Evolutionary conservation across 2,888 invertebrate species (phyloP).

Genomic region (Hylaea fasciaria): DNA sequence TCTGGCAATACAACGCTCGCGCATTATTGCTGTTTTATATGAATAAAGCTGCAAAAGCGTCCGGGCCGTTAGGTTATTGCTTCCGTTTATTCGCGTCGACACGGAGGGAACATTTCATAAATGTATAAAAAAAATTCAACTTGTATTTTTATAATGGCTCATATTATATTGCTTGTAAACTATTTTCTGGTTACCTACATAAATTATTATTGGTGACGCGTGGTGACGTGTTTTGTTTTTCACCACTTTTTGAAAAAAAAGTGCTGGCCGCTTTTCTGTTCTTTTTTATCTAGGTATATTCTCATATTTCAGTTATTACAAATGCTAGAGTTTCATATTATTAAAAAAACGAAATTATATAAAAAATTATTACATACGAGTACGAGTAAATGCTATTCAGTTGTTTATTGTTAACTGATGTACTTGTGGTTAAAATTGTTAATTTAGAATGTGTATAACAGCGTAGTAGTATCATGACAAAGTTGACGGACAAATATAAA

Average conservation of each 20-base stretch:
- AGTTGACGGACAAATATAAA: too few species aligned
- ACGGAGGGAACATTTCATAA: conserved; percentile 44
- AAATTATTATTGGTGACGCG: conserved; percentile 44
- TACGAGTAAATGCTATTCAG: too few species aligned
- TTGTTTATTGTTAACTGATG: too few species aligned
- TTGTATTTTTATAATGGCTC: conserved; percentile 55
- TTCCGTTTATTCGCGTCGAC: conserved; percentile 51
- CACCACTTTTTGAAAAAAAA: conserved; percentile 23
- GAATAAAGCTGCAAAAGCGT: conserved; percentile 57
- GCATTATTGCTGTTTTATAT: conserved; percentile 58
- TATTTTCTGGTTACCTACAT: conserved; percentile 57
- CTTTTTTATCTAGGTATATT: conserved; percentile 32
- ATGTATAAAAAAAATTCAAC: conserved; percentile 43
- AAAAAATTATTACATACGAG: too few species aligned
- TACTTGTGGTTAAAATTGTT: too few species aligned
- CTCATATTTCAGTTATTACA: too few species aligned
- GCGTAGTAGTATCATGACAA: too few species aligned
- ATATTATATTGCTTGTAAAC: conserved; percentile 58
- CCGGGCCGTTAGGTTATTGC: conserved; percentile 63
- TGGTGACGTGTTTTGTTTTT: conserved; percentile 48
- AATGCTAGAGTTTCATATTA: too few species aligned
- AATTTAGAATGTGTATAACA: background rate
- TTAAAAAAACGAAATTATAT: too few species aligned
- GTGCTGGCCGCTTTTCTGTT: conserved; percentile 34
- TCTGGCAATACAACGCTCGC: conserved; percentile 50